These are phyloP conservation scores for Halictus quadricinctus DNA, from an alignment of 2,888 invertebrate species.

Conservation along the genomic window DNA sequence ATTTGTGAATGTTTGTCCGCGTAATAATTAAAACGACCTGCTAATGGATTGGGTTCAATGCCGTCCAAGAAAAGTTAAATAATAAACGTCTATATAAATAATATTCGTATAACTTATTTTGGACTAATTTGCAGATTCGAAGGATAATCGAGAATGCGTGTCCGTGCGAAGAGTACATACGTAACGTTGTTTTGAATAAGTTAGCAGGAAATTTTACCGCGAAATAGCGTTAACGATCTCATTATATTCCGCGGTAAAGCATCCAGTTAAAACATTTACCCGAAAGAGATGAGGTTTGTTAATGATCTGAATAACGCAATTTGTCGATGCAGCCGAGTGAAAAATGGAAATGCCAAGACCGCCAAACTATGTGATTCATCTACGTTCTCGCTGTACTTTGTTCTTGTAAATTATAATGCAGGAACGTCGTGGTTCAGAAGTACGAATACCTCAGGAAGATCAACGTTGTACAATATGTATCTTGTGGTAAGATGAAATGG, in stretches of 20 bases:
- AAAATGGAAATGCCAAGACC: conserved; percentile 1
- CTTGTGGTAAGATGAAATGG: not conserved
- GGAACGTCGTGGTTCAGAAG: not conserved
- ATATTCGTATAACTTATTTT: not conserved
- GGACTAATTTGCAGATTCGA: not conserved
- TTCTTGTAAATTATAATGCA: not conserved
- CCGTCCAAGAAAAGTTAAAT: not conserved
- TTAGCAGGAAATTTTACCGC: not conserved
- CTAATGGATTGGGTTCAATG: not conserved
- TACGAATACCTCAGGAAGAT: not conserved
- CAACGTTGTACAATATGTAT: not conserved
- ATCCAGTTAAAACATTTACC: not conserved
- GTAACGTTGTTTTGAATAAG: conserved; percentile 3
- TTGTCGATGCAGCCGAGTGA: conserved; percentile 9
- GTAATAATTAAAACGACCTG: not conserved
- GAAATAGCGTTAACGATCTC: not conserved
- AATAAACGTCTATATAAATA: too few species aligned
- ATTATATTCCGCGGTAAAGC: not conserved
- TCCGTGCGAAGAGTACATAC: not conserved
- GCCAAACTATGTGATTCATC: not conserved
- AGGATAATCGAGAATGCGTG: not conserved
- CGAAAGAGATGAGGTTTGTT: not conserved
- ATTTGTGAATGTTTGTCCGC: not conserved
- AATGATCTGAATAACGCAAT: conserved; percentile 3
- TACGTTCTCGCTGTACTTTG: not conserved